A percentile compares a stretch with the other conserved stretches of the same genome.
Evolutionary conservation across 2,888 invertebrate species (phyloP).

Genomic region (Steromphala cineraria): DNA sequence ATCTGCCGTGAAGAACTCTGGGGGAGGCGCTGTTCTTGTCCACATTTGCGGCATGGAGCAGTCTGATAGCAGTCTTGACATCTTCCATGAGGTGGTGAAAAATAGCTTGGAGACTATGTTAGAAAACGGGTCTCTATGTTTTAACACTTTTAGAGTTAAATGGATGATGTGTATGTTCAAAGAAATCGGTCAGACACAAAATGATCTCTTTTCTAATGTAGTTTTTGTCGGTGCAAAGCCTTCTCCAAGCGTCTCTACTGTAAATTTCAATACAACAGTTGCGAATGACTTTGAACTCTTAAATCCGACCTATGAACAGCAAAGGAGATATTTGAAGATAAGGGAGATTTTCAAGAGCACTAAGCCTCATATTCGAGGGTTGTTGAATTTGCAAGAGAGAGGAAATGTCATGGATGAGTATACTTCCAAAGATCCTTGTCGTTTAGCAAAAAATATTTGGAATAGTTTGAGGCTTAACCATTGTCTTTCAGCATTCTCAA

Average conservation of each 20-base stretch:
- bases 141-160: background rate
- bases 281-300: background rate
- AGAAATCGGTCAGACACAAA: too few relatives aligned
- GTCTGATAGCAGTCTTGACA: background rate
- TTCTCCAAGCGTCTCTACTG: background rate
- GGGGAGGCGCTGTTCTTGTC: background rate
- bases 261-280: background rate
- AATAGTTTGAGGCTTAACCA: background rate
- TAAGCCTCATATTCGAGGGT: background rate
- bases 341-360: background rate
- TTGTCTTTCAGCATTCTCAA: background rate
- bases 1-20: background rate
- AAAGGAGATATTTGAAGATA: background rate
- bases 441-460: background rate
- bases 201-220: background rate
- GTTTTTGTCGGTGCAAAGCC: background rate
- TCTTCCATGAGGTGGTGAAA: background rate
- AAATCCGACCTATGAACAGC: background rate
- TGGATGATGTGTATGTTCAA: background rate
- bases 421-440: background rate
- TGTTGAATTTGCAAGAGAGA: background rate
- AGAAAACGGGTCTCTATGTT: background rate
- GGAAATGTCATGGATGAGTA: background rate
- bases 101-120: background rate
- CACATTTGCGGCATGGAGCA: background rate